Evolutionary conservation across 2,888 invertebrate genomes (phyloP).

Genomic region (Ectemnius lituratus): DNA sequence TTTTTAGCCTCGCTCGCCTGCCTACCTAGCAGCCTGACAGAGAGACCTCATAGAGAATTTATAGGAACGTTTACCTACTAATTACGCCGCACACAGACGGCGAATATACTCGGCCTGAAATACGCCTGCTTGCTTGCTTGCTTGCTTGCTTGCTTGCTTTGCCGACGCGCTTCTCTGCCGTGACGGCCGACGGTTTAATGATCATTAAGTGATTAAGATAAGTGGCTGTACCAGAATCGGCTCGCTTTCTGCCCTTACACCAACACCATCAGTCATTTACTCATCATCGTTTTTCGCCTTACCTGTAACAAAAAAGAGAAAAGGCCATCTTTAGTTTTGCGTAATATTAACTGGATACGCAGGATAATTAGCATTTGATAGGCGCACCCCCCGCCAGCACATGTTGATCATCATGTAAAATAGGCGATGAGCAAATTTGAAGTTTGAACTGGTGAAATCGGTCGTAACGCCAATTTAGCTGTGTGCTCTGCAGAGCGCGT

Average conservation of each 20-base stretch:
- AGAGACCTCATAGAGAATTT: conserved; percentile 43
- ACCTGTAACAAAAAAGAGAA: conserved; percentile 36
- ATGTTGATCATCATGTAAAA: too few species aligned
- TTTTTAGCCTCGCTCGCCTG: conserved; percentile 11
- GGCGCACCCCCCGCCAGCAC: too few species aligned
- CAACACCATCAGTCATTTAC: conserved; percentile 19
- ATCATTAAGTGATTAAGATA: conserved; percentile 65
- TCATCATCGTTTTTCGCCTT: conserved; percentile 28
- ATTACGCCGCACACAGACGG: conserved; percentile 51
- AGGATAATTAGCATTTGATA: too few species aligned
- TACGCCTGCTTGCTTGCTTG: not conserved
- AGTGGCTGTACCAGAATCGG: conserved; percentile 22
- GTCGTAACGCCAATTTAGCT: too few species aligned
- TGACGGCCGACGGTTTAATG: conserved; percentile 63
- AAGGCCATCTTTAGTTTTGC: not conserved
- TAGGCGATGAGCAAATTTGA: too few species aligned
- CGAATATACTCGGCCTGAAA: conserved; percentile 25
- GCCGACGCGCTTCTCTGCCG: conserved; percentile 46
- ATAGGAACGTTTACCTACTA: conserved; percentile 56
- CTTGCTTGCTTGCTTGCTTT: conserved; percentile 20
- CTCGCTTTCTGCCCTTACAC: conserved; percentile 34
- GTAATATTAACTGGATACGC: too few species aligned
- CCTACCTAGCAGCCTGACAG: conserved; percentile 26
- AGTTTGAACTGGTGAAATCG: too few species aligned
- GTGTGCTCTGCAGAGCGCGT: too few species aligned